A percentile compares a stretch with the other conserved stretches of the same genome.
Conservation (phyloP, 1,140 invertebrate genomes). For the Drepana arcuata region DNA sequence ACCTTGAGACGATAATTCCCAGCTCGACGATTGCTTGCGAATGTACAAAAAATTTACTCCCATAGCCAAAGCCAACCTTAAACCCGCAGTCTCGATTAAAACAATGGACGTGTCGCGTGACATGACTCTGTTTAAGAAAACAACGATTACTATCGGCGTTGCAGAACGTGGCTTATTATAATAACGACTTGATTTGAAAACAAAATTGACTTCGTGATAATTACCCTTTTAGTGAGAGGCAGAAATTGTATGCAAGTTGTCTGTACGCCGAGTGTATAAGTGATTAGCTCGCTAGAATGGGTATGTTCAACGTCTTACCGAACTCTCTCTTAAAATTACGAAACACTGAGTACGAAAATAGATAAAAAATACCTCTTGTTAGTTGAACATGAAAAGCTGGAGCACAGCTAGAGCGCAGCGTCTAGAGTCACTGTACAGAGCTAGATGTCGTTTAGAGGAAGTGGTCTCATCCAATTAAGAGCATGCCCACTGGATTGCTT, state of each 20-base stretch:
- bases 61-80: no score
- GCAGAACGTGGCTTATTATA: constrained; percentile 15
- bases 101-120: constrained; percentile 23
- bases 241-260: no score
- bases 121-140: constrained; percentile 22
- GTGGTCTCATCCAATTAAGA: constrained; percentile 67
- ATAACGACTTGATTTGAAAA: constrained; percentile 11
- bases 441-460: constrained; percentile 57
- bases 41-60: constrained; percentile 17
- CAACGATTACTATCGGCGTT: constrained; percentile 19
- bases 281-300: no score
- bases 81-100: constrained; percentile 15
- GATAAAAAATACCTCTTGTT: no score
- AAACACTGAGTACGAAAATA: no score
- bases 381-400: constrained; percentile 27
- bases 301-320: no score
- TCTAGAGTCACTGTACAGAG: constrained; percentile 11
- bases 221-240: no score
- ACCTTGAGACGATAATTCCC: no score
- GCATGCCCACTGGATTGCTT: constrained; percentile 55
- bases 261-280: no score
- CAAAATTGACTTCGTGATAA: no score
- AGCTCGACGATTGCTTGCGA: constrained; percentile 5
- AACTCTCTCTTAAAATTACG: no score
- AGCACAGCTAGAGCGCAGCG: constrained; percentile 10